Base-by-base conservation (phyloP, 2,888 invertebrate species). In the Xestobium rufovillosum region DNA sequence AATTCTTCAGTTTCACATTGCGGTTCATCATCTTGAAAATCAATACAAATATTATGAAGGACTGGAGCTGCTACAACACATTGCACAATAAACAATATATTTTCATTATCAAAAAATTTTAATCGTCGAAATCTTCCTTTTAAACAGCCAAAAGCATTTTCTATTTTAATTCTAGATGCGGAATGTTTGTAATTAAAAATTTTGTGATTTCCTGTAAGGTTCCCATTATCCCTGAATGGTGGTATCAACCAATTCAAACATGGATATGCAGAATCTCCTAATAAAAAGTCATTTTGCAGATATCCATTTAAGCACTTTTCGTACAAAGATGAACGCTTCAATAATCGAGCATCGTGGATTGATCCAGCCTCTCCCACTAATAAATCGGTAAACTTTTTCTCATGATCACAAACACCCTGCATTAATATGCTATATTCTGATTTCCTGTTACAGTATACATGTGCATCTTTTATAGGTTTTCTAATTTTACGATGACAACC, bases 71-170 rank as follows among this genome's bases (percentile, higher is more conserved):
- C 37, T n/a, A 43, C 25, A n/a, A 40, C 34, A 19, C 36, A 34
- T 23, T 34, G 14, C 2, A 36, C 31, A 27, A 41, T 39, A 10
- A 41, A 29, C 6, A 31, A 14, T 12, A 43, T 14, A 29, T 42
- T 31, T 29, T 28, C 16, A 14, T 43, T 46, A 16, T 39, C 42
- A 30, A 37, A 31, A 26, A 26, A 14, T 35, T 36, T 31, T 15
- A 41, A 26, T 29, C 45, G 29, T 36, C 49, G 23, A 36, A 47
- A 47, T 33, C 42, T 36, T 13, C 43, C 42, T 38, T 50, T 49
- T 23, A 50, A 34, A 12, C 43, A 28, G 9, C 45, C 45, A 38
- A 50, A 47, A 6, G 44, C 27, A 41, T 48, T 37, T 38, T 50
- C 50, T 9, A 48, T 39, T 15, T 34, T 19, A 23, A 44, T 39